Conservation (phyloP, 1,140 invertebrate species). For the Tetragnatha versicolor region DNA sequence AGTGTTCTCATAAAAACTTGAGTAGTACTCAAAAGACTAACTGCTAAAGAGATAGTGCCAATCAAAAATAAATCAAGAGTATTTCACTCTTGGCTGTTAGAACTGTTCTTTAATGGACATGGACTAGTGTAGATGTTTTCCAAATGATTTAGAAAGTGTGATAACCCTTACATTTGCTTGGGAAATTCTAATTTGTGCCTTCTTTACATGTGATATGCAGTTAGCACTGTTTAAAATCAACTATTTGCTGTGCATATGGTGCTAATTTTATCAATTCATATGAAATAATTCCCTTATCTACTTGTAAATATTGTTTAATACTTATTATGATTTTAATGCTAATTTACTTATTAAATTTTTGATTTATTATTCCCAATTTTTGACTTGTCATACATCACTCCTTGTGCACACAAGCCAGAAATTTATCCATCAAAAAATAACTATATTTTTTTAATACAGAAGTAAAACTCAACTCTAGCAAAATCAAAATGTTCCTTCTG, state of each 20-base stretch:
- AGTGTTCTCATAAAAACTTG: slow-evolving; percentile 51
- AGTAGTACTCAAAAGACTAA: neutral
- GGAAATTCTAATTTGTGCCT: slow-evolving; percentile 10
- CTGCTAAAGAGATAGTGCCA: slow-evolving; percentile 33
- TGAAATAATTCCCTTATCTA: too few species aligned
- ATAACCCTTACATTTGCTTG: neutral
- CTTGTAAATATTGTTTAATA: too few species aligned
- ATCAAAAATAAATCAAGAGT: neutral
- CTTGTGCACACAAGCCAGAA: neutral
- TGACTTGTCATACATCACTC: neutral
- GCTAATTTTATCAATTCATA: too few species aligned
- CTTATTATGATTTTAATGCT: neutral
- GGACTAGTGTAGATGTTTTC: neutral
- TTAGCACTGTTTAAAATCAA: too few species aligned
- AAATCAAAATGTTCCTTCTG: too few species aligned
- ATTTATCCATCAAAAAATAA: too few species aligned
- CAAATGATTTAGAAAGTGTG: slow-evolving; percentile 13
- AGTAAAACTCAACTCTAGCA: too few species aligned
- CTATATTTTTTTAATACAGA: too few species aligned
- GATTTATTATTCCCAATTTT: neutral
- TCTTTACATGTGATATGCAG: neutral
- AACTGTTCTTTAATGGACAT: neutral
- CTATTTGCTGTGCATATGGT: too few species aligned
- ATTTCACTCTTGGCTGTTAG: neutral
- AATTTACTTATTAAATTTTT: too few species aligned